Evolutionary conservation across 2,113 vertebrate genomes (phyloP).

Genomic region (Tympanuchus pallidicinctus): DNA sequence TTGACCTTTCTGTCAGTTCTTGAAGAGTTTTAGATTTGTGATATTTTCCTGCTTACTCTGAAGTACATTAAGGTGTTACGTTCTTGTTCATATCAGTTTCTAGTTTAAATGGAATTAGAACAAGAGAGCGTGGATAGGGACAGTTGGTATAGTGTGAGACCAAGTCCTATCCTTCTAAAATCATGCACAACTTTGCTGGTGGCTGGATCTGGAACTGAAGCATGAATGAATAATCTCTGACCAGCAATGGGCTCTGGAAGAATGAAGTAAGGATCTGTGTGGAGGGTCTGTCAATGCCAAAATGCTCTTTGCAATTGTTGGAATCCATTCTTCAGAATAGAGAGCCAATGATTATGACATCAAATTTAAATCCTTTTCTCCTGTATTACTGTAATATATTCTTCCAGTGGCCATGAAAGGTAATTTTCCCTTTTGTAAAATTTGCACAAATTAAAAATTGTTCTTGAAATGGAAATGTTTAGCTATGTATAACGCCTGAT

Average conservation of each 20-base stretch:
- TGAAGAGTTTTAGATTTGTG: neutral
- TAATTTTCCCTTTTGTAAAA: neutral
- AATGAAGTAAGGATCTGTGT: fast-evolving
- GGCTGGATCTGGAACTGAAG: neutral
- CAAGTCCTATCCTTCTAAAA: neutral
- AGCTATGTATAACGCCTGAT: neutral
- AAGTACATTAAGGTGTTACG: neutral
- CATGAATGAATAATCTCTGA: neutral
- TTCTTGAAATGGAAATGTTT: neutral
- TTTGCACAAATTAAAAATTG: neutral
- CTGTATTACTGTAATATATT: neutral
- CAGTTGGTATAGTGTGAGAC: fast-evolving
- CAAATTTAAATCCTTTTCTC: neutral
- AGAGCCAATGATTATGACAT: neutral
- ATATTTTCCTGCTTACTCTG: neutral
- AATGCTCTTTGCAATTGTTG: neutral
- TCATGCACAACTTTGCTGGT: fast-evolving
- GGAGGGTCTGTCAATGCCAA: neutral
- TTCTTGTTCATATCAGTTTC: neutral
- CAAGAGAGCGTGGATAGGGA: neutral
- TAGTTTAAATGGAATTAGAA: neutral
- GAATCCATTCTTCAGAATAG: neutral
- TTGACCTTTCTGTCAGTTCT: neutral
- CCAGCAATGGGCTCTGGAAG: neutral
- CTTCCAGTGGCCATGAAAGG: neutral